A percentile compares a stretch with the other conserved stretches of the same genome.
Conservation (phyloP, 2,888 invertebrate genomes). For the Epistrophe grossulariae region DNA sequence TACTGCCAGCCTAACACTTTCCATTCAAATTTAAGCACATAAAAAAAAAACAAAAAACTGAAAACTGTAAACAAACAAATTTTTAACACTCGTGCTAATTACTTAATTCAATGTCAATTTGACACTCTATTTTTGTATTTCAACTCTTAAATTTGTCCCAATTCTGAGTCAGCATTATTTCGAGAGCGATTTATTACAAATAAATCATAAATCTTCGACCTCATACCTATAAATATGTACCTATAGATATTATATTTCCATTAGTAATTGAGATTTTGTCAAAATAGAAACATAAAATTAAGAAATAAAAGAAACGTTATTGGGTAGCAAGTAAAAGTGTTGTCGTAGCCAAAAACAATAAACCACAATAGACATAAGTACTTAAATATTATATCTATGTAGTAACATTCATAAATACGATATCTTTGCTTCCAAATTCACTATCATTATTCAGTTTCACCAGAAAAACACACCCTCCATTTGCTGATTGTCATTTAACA, state of each 20-base stretch:
- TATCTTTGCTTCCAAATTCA: slow-evolving; percentile 12
- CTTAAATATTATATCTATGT: not conserved
- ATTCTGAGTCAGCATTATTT: slow-evolving; percentile 18
- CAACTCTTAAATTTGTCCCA: not conserved
- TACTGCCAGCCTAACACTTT: slow-evolving; percentile 31
- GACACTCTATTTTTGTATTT: slow-evolving; percentile 19
- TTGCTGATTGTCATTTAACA: slow-evolving; percentile 53
- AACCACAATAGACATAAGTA: not conserved
- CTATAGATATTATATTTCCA: not conserved
- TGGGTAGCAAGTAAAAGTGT: slow-evolving; percentile 12
- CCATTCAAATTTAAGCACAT: slow-evolving; percentile 15
- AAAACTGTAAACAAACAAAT: not conserved
- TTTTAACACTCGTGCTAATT: slow-evolving; percentile 45
- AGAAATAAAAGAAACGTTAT: slow-evolving; percentile 1
- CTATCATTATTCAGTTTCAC: slow-evolving; percentile 19
- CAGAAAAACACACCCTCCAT: slow-evolving; percentile 42
- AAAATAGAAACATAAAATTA: not conserved
- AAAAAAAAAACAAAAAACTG: not conserved
- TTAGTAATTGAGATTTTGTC: slow-evolving; percentile 10
- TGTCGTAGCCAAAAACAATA: slow-evolving; percentile 6
- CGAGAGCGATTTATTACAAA: not conserved
- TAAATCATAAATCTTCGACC: slow-evolving; percentile 40
- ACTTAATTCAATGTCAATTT: slow-evolving; percentile 53
- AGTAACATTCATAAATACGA: not conserved
- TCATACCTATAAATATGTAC: not conserved